A percentile compares a stretch with the other conserved stretches of the same genome.
Conservation (phyloP, 1,140 invertebrate genomes). For the Anoplolepis gracilipes region DNA sequence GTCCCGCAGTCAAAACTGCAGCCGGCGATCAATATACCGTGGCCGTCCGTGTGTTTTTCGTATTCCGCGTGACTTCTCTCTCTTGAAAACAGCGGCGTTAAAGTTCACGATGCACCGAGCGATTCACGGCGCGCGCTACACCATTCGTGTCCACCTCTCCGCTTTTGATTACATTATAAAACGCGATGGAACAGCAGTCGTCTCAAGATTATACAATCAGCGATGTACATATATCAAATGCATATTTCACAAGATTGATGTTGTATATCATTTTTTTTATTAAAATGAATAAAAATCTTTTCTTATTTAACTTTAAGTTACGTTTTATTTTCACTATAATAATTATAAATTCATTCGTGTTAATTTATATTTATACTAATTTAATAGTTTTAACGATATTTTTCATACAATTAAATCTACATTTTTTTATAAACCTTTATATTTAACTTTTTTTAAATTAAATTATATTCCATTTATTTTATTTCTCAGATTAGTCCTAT, state of each 20-base stretch:
- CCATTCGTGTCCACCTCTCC: neutral
- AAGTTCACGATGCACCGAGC: neutral
- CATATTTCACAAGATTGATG: constrained; percentile 26
- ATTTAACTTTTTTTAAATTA: no score
- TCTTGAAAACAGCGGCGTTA: constrained; percentile 12
- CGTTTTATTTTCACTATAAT: no score
- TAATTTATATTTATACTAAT: no score
- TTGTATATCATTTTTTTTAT: no score
- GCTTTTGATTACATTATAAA: constrained; percentile 38
- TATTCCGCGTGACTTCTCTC: constrained; percentile 10
- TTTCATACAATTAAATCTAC: no score
- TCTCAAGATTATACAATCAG: constrained; percentile 10
- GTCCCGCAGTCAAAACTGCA: constrained; percentile 49
- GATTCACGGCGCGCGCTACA: neutral
- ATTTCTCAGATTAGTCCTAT: no score
- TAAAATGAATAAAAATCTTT: no score
- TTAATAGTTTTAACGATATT: no score
- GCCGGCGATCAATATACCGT: constrained; percentile 48
- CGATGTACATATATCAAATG: neutral
- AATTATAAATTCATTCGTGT: no score
- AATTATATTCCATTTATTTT: no score
- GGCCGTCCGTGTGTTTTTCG: constrained; percentile 20
- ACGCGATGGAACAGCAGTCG: neutral
- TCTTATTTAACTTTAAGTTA: no score
- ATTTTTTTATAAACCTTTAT: no score